Evolutionary conservation across 2,888 invertebrate genomes (phyloP).

Genomic region (Amiota minor): DNA sequence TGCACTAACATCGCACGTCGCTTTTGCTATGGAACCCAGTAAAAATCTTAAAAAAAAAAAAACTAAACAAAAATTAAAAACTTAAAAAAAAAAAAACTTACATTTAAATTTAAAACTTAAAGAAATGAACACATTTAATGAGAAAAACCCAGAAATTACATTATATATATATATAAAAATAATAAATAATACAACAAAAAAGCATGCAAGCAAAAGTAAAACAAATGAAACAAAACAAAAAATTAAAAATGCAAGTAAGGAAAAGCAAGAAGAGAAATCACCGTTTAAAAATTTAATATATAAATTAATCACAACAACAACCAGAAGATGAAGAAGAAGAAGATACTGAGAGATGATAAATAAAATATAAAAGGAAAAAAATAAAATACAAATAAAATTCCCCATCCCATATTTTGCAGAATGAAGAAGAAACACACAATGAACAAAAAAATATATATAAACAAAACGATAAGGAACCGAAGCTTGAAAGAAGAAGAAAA

Average conservation of each 20-base stretch:
- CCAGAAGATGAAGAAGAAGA: too few relatives aligned
- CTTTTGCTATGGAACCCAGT: constrained; percentile 74
- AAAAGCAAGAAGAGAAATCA: too few relatives aligned
- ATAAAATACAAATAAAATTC: constrained; percentile 37
- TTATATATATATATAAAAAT: constrained; percentile 39
- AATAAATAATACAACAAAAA: constrained; percentile 47
- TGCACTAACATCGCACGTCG: constrained; percentile 74
- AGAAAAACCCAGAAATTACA: constrained; percentile 45
- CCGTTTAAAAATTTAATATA: too few relatives aligned
- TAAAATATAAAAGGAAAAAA: constrained; percentile 18
- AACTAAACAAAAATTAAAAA: constrained; percentile 55
- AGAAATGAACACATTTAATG: constrained; percentile 52
- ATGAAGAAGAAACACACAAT: constrained; percentile 58
- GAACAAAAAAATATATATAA: too few relatives aligned
- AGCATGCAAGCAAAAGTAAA: constrained; percentile 41
- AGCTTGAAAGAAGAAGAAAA: constrained; percentile 50
- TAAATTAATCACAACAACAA: too few relatives aligned
- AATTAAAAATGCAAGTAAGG: constrained; percentile 51
- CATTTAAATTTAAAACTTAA: constrained; percentile 42
- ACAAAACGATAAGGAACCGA: constrained; percentile 42
- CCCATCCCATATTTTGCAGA: constrained; percentile 58
- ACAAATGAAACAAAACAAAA: constrained; percentile 50
- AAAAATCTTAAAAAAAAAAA: constrained; percentile 71
- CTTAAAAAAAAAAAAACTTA: constrained; percentile 50
- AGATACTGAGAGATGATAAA: too few relatives aligned